phyloP scores from a whole-genome alignment of 1,140 invertebrate genomes.

The Heliconius congener region DNA sequence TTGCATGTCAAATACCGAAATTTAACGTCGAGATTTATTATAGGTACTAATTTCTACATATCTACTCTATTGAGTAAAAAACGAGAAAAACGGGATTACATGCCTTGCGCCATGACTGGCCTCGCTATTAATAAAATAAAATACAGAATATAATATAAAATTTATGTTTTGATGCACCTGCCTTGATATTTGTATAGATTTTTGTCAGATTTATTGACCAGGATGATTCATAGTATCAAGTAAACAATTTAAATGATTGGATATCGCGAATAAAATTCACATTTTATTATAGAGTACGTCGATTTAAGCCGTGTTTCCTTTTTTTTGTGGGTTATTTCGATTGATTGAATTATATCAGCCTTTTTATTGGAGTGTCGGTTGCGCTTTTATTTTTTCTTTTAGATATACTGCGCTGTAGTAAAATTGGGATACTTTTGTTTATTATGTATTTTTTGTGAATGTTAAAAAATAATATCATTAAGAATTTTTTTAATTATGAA shows the following conservation, averaged over 20 bases:
- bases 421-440: not conserved
- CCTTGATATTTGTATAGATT: conserved; percentile 27
- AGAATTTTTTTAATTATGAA: too few relatives aligned
- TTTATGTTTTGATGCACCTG: conserved; percentile 40
- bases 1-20: too few relatives aligned
- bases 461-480: too few relatives aligned
- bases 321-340: conserved; percentile 1
- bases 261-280: conserved; percentile 12
- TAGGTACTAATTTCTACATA: too few relatives aligned
- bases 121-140: conserved; percentile 20
- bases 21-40: too few relatives aligned
- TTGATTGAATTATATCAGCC: conserved; percentile 9
- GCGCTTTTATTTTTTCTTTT: not conserved
- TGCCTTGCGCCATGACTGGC: not conserved
- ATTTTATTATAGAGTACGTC: conserved; percentile 12
- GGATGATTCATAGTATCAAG: conserved; percentile 26
- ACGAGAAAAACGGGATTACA: too few relatives aligned
- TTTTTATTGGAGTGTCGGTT: conserved; percentile 11
- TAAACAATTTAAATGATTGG: conserved; percentile 30
- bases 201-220: conserved; percentile 32
- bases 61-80: too few relatives aligned
- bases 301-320: conserved; percentile 5
- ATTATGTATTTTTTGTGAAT: not conserved
- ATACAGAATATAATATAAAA: conserved; percentile 25
- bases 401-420: not conserved